Conservation (phyloP, 1,140 invertebrate genomes). For the Orchesella cincta region DNA sequence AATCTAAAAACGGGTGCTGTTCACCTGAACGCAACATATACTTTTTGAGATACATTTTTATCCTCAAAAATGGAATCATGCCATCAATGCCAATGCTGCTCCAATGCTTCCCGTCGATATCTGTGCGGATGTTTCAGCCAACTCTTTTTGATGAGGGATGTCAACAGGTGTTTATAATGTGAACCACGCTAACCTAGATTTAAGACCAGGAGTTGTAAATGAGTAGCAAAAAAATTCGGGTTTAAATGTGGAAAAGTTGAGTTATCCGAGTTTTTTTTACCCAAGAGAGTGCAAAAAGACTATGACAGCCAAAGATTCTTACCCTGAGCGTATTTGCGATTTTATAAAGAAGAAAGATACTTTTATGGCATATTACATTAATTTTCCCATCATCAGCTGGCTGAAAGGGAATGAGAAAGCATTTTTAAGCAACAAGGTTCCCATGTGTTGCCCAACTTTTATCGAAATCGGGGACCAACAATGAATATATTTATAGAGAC, state of each 20-base stretch:
- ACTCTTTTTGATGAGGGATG: not conserved
- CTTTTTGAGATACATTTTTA: slow-evolving; percentile 3
- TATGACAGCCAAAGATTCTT: not conserved
- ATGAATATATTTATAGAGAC: slow-evolving; percentile 8
- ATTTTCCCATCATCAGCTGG: not conserved
- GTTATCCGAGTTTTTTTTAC: not conserved
- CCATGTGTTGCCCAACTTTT: not conserved
- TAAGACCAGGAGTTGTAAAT: not conserved
- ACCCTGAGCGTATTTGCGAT: not conserved
- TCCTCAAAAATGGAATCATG: slow-evolving; percentile 8
- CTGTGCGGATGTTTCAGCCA: not conserved
- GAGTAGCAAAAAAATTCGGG: slow-evolving; percentile 3
- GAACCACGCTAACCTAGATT: too few relatives aligned
- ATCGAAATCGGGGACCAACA: not conserved
- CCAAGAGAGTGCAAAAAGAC: not conserved
- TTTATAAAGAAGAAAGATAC: not conserved
- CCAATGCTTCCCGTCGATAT: not conserved
- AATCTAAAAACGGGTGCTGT: not conserved
- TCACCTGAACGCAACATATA: not conserved
- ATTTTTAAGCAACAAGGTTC: not conserved
- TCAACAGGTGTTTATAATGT: not conserved
- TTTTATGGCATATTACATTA: not conserved
- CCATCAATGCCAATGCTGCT: not conserved
- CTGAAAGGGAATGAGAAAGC: not conserved
- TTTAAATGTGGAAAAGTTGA: not conserved